Percentiles rank a stretch among this genome's conserved stretches.
Evolutionary conservation across 2,113 vertebrate genomes (phyloP).

Genomic region (Nibea albiflora): DNA sequence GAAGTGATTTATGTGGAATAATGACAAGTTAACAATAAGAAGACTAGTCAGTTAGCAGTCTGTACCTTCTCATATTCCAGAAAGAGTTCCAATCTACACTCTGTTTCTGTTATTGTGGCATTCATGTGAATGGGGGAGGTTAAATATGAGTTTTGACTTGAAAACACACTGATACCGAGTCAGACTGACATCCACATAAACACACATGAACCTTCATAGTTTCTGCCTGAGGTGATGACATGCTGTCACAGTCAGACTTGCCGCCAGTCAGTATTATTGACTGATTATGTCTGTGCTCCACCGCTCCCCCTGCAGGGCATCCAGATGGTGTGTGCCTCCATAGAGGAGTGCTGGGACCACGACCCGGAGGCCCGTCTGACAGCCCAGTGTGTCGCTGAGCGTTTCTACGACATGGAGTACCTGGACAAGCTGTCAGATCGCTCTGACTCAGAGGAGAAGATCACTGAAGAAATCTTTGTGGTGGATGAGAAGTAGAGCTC

Average conservation of each 20-base stretch:
- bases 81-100: background rate
- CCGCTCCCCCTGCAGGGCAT: constrained; percentile 87
- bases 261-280: constrained; percentile 5
- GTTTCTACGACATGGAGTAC: constrained; percentile 90
- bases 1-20: no score
- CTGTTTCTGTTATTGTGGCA: background rate
- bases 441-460: constrained; percentile 93
- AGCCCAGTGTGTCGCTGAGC: constrained; percentile 93
- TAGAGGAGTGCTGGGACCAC: constrained; percentile 97
- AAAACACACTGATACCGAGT: background rate
- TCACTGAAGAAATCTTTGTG: constrained; percentile 89
- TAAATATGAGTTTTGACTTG: background rate
- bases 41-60: background rate
- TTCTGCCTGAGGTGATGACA: constrained; percentile 2
- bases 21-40: no score
- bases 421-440: constrained; percentile 90
- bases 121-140: background rate
- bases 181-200: constrained; percentile 1
- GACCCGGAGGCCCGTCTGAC: constrained; percentile 96
- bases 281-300: constrained; percentile 34
- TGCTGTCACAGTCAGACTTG: background rate
- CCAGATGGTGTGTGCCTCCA: constrained; percentile 91
- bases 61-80: background rate
- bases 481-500: constrained; percentile 87
- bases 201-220: background rate